These are phyloP conservation scores for Premnoplex brunnescens DNA, from an alignment of 2,797 vertebrate species.

Conservation along the genomic window DNA sequence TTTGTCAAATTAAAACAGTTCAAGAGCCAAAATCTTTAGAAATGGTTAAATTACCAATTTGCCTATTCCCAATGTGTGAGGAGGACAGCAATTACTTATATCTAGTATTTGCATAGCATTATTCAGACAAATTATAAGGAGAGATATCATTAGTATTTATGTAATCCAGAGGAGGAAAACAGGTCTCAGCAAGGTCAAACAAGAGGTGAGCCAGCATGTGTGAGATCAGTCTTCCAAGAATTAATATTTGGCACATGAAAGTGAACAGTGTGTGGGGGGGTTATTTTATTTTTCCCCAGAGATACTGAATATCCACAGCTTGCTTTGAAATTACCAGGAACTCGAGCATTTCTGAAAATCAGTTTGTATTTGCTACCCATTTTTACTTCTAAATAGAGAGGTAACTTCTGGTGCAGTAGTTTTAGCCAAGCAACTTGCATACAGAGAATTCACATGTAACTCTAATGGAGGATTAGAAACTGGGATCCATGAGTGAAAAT, in stretches of 20 bases:
- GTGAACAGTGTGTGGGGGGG: background rate
- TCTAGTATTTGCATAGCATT: background rate
- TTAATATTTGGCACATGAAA: background rate
- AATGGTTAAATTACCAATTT: background rate
- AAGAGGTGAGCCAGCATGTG: background rate
- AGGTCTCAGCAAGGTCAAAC: background rate
- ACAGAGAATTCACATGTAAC: background rate
- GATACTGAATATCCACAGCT: background rate
- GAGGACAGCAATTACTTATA: background rate
- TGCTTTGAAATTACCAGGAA: background rate
- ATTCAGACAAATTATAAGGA: background rate
- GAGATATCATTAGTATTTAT: background rate
- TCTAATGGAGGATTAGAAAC: background rate
- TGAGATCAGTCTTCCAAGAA: conserved; percentile 11
- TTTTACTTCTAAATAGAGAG: background rate
- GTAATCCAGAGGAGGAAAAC: background rate
- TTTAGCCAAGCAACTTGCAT: background rate
- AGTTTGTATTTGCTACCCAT: background rate
- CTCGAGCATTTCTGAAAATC: background rate
- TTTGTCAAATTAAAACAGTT: background rate
- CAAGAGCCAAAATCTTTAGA: background rate
- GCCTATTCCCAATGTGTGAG: background rate
- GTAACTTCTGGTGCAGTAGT: background rate
- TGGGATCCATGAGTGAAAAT: background rate
- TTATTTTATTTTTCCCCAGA: background rate